These are phyloP conservation scores for Aporophyla nigra DNA, from an alignment of 2,888 invertebrate species.

Conservation along the genomic window DNA sequence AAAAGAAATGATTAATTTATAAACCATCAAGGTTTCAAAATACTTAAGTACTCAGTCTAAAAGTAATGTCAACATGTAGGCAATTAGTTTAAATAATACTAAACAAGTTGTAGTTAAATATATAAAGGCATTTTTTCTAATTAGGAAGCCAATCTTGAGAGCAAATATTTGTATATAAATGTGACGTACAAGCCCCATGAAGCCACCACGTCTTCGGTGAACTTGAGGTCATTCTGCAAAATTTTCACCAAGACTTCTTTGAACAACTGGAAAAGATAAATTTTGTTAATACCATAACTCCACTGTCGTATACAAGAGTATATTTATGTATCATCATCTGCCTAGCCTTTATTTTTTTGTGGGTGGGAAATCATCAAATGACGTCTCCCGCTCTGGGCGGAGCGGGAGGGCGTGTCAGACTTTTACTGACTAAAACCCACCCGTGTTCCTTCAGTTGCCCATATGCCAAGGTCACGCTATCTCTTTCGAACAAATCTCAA, in stretches of 20 bases:
- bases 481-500: too few species aligned
- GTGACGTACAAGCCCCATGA: conserved; percentile 78
- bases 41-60: not conserved
- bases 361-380: too few species aligned
- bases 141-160: conserved; percentile 62
- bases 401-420: too few species aligned
- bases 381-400: too few species aligned
- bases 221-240: conserved; percentile 74
- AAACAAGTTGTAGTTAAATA: not conserved
- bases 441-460: too few species aligned
- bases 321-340: not conserved
- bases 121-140: not conserved
- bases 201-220: conserved; percentile 67
- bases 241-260: conserved; percentile 76
- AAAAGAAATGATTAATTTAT: not conserved
- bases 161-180: conserved; percentile 79
- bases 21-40: not conserved
- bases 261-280: conserved; percentile 72
- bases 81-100: conserved; percentile 3
- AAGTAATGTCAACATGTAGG: not conserved
- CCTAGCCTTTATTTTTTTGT: not conserved
- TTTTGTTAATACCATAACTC: not conserved
- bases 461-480: too few species aligned
- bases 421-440: too few species aligned
- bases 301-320: not conserved